Evolutionary conservation across 1,140 invertebrate genomes (phyloP).

Genomic region (Cherax destructor): DNA sequence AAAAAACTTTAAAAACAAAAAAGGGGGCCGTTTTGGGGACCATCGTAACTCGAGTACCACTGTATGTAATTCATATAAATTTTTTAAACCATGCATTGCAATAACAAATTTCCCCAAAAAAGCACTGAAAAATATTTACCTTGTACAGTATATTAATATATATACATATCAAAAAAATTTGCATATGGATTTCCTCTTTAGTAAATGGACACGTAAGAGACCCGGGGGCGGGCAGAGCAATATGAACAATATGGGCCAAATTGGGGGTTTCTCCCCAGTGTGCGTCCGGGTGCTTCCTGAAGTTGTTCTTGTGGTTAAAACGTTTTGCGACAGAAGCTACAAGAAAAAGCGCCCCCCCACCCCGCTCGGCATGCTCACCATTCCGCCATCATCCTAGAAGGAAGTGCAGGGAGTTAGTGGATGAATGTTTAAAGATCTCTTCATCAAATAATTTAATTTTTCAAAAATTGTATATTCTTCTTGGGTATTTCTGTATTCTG

Average conservation of each 20-base stretch:
- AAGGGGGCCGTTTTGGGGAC: too few species aligned
- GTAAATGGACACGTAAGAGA: conserved; percentile 39
- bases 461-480: background rate
- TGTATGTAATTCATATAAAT: too few species aligned
- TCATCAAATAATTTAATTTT: background rate
- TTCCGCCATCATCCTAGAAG: conserved; percentile 58
- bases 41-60: too few species aligned
- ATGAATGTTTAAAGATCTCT: conserved; percentile 6
- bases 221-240: conserved; percentile 55
- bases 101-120: background rate
- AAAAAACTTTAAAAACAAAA: too few species aligned
- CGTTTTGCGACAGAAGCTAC: conserved; percentile 57
- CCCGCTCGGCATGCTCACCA: conserved; percentile 36
- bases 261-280: conserved; percentile 60
- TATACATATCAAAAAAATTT: background rate
- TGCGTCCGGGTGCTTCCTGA: conserved; percentile 58
- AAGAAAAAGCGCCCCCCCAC: conserved; percentile 53
- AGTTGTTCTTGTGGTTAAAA: conserved; percentile 68
- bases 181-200: conserved; percentile 42
- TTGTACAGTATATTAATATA: background rate
- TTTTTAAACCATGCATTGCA: background rate
- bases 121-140: background rate
- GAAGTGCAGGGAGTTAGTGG: conserved; percentile 56
- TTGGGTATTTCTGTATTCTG: background rate
- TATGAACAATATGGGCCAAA: conserved; percentile 48